These are phyloP conservation scores for Seriola quinqueradiata DNA, from an alignment of 2,113 vertebrate species.

Conservation along the genomic window DNA sequence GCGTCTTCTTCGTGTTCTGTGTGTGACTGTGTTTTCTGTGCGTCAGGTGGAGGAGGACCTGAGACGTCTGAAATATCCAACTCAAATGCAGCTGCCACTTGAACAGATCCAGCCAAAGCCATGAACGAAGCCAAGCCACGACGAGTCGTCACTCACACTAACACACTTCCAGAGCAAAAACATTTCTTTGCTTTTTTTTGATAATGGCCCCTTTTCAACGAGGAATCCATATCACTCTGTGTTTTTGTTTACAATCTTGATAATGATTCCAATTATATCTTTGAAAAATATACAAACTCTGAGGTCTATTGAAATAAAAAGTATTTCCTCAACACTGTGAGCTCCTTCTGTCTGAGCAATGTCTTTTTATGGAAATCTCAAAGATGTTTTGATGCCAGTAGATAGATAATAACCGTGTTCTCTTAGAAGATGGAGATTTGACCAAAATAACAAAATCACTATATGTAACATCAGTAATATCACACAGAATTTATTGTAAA, in stretches of 20 bases:
- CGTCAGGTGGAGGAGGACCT: constrained; percentile 89
- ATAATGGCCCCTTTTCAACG: constrained; percentile 69
- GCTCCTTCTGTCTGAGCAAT: not conserved
- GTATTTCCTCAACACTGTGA: constrained; percentile 21
- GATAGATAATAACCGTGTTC: not conserved
- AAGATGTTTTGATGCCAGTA: not conserved
- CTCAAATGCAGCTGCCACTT: constrained; percentile 84
- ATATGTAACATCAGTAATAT: not conserved
- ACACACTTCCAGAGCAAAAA: constrained; percentile 23
- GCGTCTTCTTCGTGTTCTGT: not conserved
- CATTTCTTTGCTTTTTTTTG: constrained; percentile 58
- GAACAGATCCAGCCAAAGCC: constrained; percentile 83
- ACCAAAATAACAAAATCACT: not conserved
- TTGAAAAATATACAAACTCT: constrained; percentile 33
- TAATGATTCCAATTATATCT: constrained; percentile 43
- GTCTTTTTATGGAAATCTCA: constrained; percentile 1
- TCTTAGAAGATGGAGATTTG: not conserved
- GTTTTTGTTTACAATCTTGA: constrained; percentile 62
- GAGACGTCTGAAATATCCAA: constrained; percentile 84
- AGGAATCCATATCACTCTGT: constrained; percentile 36
- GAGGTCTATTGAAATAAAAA: constrained; percentile 57
- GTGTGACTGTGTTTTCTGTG: not conserved
- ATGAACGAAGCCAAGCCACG: constrained; percentile 65
- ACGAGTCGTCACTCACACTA: not conserved
- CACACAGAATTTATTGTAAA: constrained; percentile 34